Percentiles rank a stretch among this genome's conserved stretches.
phyloP scores from a whole-genome alignment of 2,888 invertebrate species.

The Lottia gigantea region DNA sequence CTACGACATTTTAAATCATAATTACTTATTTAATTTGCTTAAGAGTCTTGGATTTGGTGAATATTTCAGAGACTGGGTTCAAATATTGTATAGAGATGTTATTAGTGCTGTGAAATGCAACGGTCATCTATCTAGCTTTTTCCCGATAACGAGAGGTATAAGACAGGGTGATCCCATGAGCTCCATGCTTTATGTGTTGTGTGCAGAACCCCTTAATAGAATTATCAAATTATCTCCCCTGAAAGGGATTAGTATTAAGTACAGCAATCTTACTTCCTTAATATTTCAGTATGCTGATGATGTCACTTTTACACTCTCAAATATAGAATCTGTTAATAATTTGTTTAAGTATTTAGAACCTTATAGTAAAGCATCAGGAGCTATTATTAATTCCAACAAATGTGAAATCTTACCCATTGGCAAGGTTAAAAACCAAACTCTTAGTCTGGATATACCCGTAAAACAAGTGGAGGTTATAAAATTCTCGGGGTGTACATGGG shows the following conservation, averaged over 20 bases:
- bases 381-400: neutral
- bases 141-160: neutral
- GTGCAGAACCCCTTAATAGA: neutral
- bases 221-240: neutral
- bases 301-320: neutral
- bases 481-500: neutral
- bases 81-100: conserved; percentile 15
- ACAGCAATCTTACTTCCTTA: neutral
- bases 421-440: neutral
- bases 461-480: neutral
- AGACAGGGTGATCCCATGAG: neutral
- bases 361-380: neutral
- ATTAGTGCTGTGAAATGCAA: conserved; percentile 34
- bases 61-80: conserved; percentile 14
- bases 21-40: conserved; percentile 29
- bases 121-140: conserved; percentile 28
- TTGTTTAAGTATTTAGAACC: neutral
- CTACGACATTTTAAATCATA: conserved; percentile 38
- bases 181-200: neutral
- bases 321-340: neutral
- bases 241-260: conserved; percentile 6
- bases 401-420: neutral
- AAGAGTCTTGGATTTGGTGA: conserved; percentile 15
- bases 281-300: conserved; percentile 1
- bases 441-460: neutral